Evolutionary conservation across 2,888 invertebrate species (phyloP).

Genomic region (Leptogaster cylindrica): DNA sequence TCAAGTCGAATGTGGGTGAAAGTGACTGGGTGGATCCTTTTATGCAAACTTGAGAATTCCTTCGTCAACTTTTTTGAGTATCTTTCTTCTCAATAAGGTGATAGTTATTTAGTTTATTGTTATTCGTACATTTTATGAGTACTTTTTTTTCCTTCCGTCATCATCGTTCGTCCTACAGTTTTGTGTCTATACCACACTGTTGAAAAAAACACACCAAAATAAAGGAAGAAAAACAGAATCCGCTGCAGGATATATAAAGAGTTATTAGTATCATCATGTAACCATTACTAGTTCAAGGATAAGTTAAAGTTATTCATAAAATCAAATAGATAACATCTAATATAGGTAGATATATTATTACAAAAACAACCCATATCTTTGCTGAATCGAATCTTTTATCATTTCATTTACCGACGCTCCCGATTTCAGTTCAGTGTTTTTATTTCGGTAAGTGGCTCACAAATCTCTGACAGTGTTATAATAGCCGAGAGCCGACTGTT

Average conservation of each 20-base stretch:
- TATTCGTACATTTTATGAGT: conserved; percentile 33
- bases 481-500: conserved; percentile 28
- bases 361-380: too few relatives aligned
- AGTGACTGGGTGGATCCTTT: conserved; percentile 8
- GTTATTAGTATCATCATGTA: conserved; percentile 10
- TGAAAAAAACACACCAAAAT: too few relatives aligned
- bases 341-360: too few relatives aligned
- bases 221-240: too few relatives aligned
- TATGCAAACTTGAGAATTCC: too few relatives aligned
- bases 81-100: conserved; percentile 25
- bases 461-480: conserved; percentile 35
- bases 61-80: background rate
- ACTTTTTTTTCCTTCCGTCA: conserved; percentile 25
- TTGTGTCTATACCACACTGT: too few relatives aligned
- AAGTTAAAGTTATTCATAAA: conserved; percentile 25
- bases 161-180: conserved; percentile 13
- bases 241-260: conserved; percentile 5
- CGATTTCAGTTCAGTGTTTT: background rate
- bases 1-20: conserved; percentile 26
- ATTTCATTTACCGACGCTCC: conserved; percentile 9
- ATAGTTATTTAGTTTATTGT: conserved; percentile 36
- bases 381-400: conserved; percentile 23
- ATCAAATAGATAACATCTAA: conserved; percentile 13
- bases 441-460: conserved; percentile 20
- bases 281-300: background rate